phyloP scores from a whole-genome alignment of 1,140 invertebrate genomes.

The Agraylea sexmaculata region DNA sequence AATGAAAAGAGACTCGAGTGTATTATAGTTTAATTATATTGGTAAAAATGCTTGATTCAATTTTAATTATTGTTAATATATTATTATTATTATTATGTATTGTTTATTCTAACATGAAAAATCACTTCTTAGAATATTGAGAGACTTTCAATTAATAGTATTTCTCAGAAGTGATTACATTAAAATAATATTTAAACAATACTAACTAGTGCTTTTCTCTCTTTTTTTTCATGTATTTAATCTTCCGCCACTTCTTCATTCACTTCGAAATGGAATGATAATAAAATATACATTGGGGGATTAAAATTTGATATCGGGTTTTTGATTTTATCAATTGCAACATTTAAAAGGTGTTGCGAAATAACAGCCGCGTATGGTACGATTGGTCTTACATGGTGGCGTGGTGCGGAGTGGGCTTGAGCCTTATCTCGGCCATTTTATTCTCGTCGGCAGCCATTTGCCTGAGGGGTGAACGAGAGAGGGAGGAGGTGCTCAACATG shows the following conservation, averaged over 20 bases:
- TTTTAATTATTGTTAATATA: no score
- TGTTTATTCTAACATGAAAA: no score
- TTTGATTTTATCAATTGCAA: constrained; percentile 2
- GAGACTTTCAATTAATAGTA: no score
- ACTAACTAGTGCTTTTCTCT: constrained; percentile 44
- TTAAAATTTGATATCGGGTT: constrained; percentile 4
- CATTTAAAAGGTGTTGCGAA: constrained; percentile 63
- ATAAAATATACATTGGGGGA: constrained; percentile 11
- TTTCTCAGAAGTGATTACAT: no score
- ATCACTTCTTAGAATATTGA: no score
- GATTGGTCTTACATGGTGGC: constrained; percentile 93
- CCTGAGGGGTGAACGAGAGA: constrained; percentile 79
- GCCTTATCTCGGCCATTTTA: constrained; percentile 77
- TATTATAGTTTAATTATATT: no score
- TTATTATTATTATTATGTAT: no score
- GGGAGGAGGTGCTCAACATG: constrained; percentile 91
- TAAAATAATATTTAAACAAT: constrained; percentile 22
- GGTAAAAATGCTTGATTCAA: no score
- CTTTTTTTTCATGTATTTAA: constrained; percentile 45
- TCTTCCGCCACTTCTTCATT: constrained; percentile 22
- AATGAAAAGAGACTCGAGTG: no score
- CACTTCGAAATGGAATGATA: constrained; percentile 11
- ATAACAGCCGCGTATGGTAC: constrained; percentile 76
- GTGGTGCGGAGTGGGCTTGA: constrained; percentile 86
- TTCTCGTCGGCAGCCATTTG: constrained; percentile 87